Base-by-base conservation (phyloP, 2,113 vertebrate species). In the Eclectus roratus region DNA sequence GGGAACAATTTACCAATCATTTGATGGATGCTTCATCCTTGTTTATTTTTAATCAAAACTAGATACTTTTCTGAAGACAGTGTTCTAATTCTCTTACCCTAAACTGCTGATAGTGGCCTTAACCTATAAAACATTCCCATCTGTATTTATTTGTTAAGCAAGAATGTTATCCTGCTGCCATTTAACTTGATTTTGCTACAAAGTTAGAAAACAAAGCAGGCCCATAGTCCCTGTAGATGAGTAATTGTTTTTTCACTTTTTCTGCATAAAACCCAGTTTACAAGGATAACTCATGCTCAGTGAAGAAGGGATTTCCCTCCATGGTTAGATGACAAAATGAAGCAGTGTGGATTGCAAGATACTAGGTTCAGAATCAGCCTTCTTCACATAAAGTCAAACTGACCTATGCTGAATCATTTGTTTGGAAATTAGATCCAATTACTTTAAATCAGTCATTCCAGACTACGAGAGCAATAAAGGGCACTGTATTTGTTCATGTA, bases 361-460 rank as follows among this genome's bases (percentile, higher is more conserved):
- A 83, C 7, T 46, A 78, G 44, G 43, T 83, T 78, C 90, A 85
- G 50, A 14, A 90, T 25, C 50, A 86, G 43, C 28, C 15, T 68
- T 93, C 83, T 58, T 74, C 43, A 88, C 69, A 47, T 66, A 43
- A 83, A 95, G 39, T 92, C 88, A 91, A 95, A 66, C 12, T 49
- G n/a, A 92, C 63, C 43, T 86, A 58, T 60, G 72, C 41, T 61
- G 49, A 88, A 78, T 88, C 71, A 89, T 78, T 66, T 90, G 37
- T 72, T 70, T 74, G 68, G 60, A 92, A 96, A 92, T 80, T 33
- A 83, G 55, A 88, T 78, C 70, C 0, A 80, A 92, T 90, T 92
- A 92, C 17, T n/a, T 64, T 80, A 92, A 94, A 69, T 89, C 0
- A 3, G 68, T 84, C 83, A 92, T 94, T 96, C 69, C 86, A 80